phyloP scores from a whole-genome alignment of 2,113 vertebrate species.

The Marmota flaviventris region DNA sequence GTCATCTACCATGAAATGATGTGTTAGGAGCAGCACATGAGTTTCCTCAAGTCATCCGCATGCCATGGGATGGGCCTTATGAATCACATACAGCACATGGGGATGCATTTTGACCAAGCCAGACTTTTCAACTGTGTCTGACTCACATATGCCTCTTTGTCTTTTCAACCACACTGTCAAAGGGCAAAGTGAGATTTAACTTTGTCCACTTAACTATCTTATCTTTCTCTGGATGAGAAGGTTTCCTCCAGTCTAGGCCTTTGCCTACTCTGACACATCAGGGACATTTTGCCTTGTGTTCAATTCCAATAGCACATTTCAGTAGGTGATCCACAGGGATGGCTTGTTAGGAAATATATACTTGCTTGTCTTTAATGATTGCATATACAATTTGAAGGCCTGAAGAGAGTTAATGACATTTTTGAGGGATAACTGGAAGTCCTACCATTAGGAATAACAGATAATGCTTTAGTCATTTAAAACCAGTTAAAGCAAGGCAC shows the following conservation, averaged over 20 bases:
- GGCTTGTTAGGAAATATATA: not conserved
- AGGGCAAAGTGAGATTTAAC: not conserved
- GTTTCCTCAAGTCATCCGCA: not conserved
- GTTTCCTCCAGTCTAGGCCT: no score
- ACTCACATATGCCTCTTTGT: not conserved
- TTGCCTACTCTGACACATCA: accelerated
- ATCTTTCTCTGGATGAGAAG: not conserved
- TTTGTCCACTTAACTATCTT: not conserved
- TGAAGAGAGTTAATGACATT: not conserved
- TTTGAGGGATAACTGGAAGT: not conserved
- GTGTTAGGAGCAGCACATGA: not conserved
- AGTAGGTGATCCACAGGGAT: not conserved
- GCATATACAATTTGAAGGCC: not conserved
- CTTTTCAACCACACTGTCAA: not conserved
- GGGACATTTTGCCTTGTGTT: not conserved
- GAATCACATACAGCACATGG: not conserved
- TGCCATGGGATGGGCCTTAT: not conserved
- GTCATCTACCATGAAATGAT: not conserved
- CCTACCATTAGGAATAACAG: not conserved
- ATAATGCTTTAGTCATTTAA: not conserved
- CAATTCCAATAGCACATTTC: not conserved
- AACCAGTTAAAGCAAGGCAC: not conserved
- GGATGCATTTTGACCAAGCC: not conserved
- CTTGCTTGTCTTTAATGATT: not conserved
- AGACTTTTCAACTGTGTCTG: not conserved